phyloP scores from a whole-genome alignment of 2,113 vertebrate species.

The Pseudopodoces humilis region DNA sequence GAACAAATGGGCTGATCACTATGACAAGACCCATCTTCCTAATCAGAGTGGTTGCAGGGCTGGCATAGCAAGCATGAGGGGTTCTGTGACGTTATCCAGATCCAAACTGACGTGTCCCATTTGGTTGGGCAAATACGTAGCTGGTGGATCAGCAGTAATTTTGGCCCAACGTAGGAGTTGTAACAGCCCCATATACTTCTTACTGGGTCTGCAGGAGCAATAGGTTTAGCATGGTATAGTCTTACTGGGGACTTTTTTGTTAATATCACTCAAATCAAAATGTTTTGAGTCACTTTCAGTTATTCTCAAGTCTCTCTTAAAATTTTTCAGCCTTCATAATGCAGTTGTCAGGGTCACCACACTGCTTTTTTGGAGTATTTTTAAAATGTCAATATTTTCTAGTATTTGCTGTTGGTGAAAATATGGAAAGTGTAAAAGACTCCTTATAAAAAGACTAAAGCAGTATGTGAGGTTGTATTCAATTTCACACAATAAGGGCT shows the following conservation, averaged over 20 bases:
- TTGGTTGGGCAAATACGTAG: background rate
- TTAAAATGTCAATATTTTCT: background rate
- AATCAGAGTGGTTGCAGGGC: background rate
- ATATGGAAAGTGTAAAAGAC: background rate
- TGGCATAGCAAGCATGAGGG: background rate
- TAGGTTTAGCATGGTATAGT: background rate
- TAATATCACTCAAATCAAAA: background rate
- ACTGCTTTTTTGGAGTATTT: background rate
- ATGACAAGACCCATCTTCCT: background rate
- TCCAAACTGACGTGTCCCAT: background rate
- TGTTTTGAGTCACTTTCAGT: conserved; percentile 4
- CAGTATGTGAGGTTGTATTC: background rate
- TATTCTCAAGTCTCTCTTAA: background rate
- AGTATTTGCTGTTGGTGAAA: background rate
- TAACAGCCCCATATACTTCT: background rate
- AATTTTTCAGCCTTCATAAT: background rate
- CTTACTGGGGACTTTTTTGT: background rate
- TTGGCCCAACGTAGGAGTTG: background rate
- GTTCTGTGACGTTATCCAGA: background rate
- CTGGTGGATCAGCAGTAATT: background rate
- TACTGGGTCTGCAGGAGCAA: background rate
- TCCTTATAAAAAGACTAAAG: background rate
- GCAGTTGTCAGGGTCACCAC: background rate
- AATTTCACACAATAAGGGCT: background rate
- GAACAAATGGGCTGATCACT: conserved; percentile 2